Percentiles rank a stretch among this genome's conserved stretches.
Conservation (phyloP, 2,113 vertebrate species). For the Colaptes auratus region DNA sequence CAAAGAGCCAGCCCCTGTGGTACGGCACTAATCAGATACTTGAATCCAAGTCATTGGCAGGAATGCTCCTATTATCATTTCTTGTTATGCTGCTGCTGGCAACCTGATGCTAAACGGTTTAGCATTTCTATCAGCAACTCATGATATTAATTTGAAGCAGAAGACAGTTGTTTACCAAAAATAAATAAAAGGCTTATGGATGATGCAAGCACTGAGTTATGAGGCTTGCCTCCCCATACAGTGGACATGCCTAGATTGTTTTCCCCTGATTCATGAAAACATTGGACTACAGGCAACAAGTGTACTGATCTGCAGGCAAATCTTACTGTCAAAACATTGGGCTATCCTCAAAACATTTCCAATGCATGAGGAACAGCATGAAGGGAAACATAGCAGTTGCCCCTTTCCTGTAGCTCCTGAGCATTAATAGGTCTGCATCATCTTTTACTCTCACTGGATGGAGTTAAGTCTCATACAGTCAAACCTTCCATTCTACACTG, state of each 20-base stretch:
- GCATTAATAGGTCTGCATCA: not conserved
- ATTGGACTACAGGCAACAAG: conserved; percentile 29
- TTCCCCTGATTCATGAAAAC: conserved; percentile 19
- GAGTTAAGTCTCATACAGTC: not conserved
- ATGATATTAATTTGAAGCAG: conserved; percentile 45
- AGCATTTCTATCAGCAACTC: conserved; percentile 17
- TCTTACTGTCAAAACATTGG: not conserved
- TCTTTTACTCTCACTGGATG: not conserved
- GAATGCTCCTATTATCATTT: not conserved
- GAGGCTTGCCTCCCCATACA: not conserved
- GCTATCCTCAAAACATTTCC: not conserved
- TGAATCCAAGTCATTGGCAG: not conserved
- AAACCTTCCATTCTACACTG: not conserved
- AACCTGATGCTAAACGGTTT: not conserved
- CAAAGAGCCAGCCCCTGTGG: not conserved
- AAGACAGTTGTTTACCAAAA: conserved; percentile 50
- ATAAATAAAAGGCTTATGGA: conserved; percentile 18
- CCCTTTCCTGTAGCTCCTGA: not conserved
- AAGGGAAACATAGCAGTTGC: not conserved
- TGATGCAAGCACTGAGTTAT: conserved; percentile 12
- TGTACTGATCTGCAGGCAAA: not conserved
- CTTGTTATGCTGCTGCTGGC: not conserved
- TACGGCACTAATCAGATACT: not conserved
- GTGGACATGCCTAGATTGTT: conserved; percentile 15
- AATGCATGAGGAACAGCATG: not conserved